Base-by-base conservation (phyloP, 2,113 vertebrate species). In the Spheniscus mendiculus region DNA sequence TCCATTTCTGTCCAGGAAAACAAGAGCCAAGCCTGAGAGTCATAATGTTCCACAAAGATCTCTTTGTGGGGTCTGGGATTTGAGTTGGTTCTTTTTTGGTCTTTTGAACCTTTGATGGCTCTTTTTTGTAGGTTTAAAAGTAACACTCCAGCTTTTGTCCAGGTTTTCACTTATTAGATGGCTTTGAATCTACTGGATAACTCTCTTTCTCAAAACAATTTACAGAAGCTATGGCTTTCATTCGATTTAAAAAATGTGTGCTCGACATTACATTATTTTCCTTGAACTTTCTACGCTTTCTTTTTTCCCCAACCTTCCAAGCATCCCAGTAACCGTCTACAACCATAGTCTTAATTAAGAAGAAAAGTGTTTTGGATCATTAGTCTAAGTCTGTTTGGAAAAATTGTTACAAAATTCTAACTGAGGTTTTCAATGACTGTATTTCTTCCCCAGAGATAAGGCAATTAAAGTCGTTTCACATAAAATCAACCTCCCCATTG, bases 391-490 rank as follows among this genome's bases (percentile, higher is more conserved):
- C 86, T 95, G 56, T 93, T 97, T 83, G 70, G 81, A 93, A 90
- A 95, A 96, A 92, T 72, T 83, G 90, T 79, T 94, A 73, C 47
- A 83, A 96, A 96, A 93, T 93, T 90, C 50, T 95, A 97, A 96
- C 92, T 90, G 91, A 95, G 74, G 69, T 96, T 98, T 97, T 91
- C 96, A 96, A 94, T 84, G 91, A 84, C 92, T 95, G 47, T 53
- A 93, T 98, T 98, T 96, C 95, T 95, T 96, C 96, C 97, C 95
- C 91, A 79, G 93, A 95, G 92, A 97, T 96, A 97, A 97, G 42
- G 96, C 96, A 98, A 98, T 98, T 97, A 98, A 98, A 96, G 89
- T 79, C 82, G 50, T 97, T 98, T 97, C 95, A 85, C 65, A 95
- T 95, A 95, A 98, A 98, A 97, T 84, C 96, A 95, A 93, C 95